Base-by-base conservation (phyloP, 2,113 vertebrate species). In the Tyrannus savana region DNA sequence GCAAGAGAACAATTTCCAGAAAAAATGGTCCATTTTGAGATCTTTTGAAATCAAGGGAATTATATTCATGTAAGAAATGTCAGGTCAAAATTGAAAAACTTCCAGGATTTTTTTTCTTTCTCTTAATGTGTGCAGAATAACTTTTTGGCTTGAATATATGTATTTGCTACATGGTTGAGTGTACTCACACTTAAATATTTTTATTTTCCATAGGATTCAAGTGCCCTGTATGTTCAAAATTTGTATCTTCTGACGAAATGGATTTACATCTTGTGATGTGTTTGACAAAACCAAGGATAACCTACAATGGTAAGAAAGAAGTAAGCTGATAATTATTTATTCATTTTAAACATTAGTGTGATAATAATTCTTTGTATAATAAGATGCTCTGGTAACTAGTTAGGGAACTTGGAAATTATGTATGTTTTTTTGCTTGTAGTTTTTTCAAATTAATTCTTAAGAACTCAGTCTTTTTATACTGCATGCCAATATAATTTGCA, bases 181-280 rank as follows among this genome's bases (percentile, higher is more conserved):
- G 41, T 87, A 58, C 35, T 89, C 44, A 79, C 42, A 53, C 42
- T 88, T 81, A 66, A 0, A 4, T 74, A 13, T 94, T 79, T 90
- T 81, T 93, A 75, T 95, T 88, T 86, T 95, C 81, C 69, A 6
- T 97, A 99, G 99, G 99, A 97, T 99, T 99, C 97, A 99, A 99
- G 98, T 99, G 99, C 96, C 99, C 99, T 52, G 98, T 99, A 77
- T 99, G 99, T 98, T 99, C 99, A 97, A 99, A 99, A 98, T 99
- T 99, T 96, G 98, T 99, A 96, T 98, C 99, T 69, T 99, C 99
- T 28, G 99, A 99, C 25, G 99, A 99, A 98, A 99, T 99, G 99
- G 99, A 99, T 95, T 98, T 99, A 88, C 99, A 99, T 98, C 99
- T 99, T 94, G 98, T 99, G 89, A 98, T 99, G 98, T 99, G 99